These are phyloP conservation scores for Psittacula cyanocephala DNA, from an alignment of 2,113 vertebrate species.

Conservation along the genomic window DNA sequence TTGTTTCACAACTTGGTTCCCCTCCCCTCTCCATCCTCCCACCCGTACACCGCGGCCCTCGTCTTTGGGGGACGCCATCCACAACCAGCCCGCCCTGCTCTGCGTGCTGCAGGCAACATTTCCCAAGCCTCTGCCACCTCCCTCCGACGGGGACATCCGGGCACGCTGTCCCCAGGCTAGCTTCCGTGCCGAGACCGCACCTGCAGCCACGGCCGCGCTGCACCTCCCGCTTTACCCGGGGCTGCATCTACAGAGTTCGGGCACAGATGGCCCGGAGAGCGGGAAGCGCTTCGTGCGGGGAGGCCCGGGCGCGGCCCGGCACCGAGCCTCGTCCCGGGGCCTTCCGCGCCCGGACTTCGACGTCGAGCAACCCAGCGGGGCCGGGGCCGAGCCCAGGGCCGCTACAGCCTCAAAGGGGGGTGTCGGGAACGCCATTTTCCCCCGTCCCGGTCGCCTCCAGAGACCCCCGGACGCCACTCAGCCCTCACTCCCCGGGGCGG, in stretches of 20 bases:
- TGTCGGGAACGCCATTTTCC: background rate
- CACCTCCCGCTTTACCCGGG: background rate
- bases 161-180: background rate
- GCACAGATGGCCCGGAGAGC: background rate
- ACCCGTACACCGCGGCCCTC: accelerated
- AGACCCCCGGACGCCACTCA: background rate
- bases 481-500: background rate
- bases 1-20: background rate
- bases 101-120: background rate
- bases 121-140: background rate
- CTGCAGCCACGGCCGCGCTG: background rate
- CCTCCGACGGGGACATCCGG: background rate
- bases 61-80: background rate
- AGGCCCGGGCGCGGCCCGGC: background rate
- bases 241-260: background rate
- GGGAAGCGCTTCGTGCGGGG: background rate
- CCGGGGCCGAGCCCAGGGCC: too few species aligned
- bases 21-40: background rate
- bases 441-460: background rate
- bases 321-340: background rate
- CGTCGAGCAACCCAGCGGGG: too few species aligned
- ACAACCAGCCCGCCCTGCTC: background rate
- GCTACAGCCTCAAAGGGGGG: background rate
- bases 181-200: background rate
- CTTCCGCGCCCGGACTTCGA: background rate